A percentile compares a stretch with the other conserved stretches of the same genome.
Conservation (phyloP, 2,797 vertebrate species). For the Lemur catta region DNA sequence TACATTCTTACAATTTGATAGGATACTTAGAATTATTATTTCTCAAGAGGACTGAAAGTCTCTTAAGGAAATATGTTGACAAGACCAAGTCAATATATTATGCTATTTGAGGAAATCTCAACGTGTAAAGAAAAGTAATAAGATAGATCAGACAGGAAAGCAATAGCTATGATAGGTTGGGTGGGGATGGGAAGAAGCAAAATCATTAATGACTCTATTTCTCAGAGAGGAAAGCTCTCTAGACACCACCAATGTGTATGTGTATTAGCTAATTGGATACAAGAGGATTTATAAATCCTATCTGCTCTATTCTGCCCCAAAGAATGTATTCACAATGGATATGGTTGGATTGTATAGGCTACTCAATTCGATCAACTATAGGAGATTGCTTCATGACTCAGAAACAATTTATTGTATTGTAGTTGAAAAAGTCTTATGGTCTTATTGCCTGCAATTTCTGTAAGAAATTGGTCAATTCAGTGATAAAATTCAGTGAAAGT, state of each 20-base stretch:
- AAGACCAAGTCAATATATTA: not conserved
- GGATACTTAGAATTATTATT: not conserved
- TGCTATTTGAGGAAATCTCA: not conserved
- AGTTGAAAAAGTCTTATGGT: not conserved
- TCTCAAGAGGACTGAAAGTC: not conserved
- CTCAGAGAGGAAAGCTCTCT: not conserved
- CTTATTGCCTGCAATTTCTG: not conserved
- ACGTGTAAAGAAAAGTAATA: not conserved
- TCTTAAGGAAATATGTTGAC: not conserved
- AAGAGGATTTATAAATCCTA: not conserved
- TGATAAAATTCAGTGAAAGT: not conserved
- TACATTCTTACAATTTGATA: not conserved
- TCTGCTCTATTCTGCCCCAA: not conserved
- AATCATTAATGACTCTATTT: not conserved
- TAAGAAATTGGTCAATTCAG: not conserved
- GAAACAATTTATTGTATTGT: slow-evolving; percentile 36
- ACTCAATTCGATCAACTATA: slow-evolving; percentile 19
- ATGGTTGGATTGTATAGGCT: not conserved
- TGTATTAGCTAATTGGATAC: not conserved
- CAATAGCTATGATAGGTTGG: not conserved
- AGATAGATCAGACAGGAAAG: not conserved
- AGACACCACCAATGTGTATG: not conserved
- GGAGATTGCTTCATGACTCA: slow-evolving; percentile 45
- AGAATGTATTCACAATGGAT: not conserved
- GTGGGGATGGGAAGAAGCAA: not conserved